phyloP scores from a whole-genome alignment of 2,888 invertebrate species.

The Thecocarcelia acutangulata region DNA sequence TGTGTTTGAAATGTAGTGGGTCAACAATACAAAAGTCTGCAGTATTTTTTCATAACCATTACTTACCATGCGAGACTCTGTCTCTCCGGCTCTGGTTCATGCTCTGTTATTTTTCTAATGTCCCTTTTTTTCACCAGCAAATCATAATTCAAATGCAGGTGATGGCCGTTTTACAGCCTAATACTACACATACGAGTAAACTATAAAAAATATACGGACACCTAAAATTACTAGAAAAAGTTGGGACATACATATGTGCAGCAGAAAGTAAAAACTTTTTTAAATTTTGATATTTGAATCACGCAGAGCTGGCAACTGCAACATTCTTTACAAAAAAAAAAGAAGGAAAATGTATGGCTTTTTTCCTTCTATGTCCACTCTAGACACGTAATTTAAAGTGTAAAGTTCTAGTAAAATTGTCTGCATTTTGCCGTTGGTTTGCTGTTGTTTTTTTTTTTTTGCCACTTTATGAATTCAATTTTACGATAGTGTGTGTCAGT shows the following conservation, averaged over 20 bases:
- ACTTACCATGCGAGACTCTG: constrained; percentile 19
- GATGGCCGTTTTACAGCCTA: constrained; percentile 45
- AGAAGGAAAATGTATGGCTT: neutral
- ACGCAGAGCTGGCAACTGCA: constrained; percentile 52
- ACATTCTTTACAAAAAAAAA: constrained; percentile 40
- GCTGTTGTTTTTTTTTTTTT: constrained; percentile 10
- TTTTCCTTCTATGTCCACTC: constrained; percentile 26
- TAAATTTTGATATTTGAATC: constrained; percentile 62
- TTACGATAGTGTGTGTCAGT: constrained; percentile 30
- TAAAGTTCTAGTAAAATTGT: constrained; percentile 40
- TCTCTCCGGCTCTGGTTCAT: neutral
- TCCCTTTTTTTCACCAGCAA: constrained; percentile 23
- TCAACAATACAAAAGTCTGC: constrained; percentile 1
- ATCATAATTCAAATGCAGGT: constrained; percentile 65
- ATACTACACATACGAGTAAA: constrained; percentile 27
- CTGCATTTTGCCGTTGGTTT: neutral
- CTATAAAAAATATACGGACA: constrained; percentile 1
- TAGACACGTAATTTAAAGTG: constrained; percentile 50
- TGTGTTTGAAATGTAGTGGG: neutral
- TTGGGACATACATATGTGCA: neutral
- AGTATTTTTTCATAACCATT: constrained; percentile 39
- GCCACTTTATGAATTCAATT: constrained; percentile 55
- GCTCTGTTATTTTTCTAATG: neutral
- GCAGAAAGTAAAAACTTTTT: constrained; percentile 50
- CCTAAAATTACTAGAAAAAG: constrained; percentile 6